Evolutionary conservation across 2,797 vertebrate genomes (phyloP), one percentile per base, ranked within the genome.

Genomic region (Natrix natrix): DNA sequence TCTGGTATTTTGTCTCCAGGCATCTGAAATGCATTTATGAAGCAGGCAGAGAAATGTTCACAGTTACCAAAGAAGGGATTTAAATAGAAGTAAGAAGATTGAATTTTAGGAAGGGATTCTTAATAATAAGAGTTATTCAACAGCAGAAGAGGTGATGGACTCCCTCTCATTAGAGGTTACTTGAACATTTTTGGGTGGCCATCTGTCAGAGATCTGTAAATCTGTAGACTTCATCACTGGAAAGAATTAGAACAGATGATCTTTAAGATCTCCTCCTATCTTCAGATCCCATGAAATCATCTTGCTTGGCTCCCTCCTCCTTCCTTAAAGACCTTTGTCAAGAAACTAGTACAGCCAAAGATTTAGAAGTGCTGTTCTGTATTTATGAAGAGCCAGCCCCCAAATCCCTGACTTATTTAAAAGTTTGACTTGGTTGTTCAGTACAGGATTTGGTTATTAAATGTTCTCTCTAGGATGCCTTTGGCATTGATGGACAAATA

Each of bases 401-500:
- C 88, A 0, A 2, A 94, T 93, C 89, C 89, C 89, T 94, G 88
- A 61, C 66, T 95, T 60, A 61, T 90, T 94, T 92, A 94, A 96
- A 94, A 92, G 16, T 90, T 37, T 94, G 90, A 89, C 94, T 55
- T 92, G 92, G 32, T 12, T 91, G 57, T 93, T 4, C 12, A 66
- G 55, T 48, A 28, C 0, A 55, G 0, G 43, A 2, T n/a, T 94
- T 83, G 28, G 20, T 28, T 93, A 59, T 54, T 56, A 78, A 92
- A 90, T 93, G 93, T 93, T 92, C 43, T 88, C 20, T 95, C 37
- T 94, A 54, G 43, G 43, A 32, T 83, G 24, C 28, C 95, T 90
- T 26, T 48, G 78, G 63, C 90, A 96, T 95, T 97, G 96, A 95
- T 95, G 92, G 93, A 96, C 83, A 92, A 93, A 94, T 95, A 92